Base-by-base conservation (phyloP, 2,113 vertebrate species). In the Phalacrocorax brasilianus region DNA sequence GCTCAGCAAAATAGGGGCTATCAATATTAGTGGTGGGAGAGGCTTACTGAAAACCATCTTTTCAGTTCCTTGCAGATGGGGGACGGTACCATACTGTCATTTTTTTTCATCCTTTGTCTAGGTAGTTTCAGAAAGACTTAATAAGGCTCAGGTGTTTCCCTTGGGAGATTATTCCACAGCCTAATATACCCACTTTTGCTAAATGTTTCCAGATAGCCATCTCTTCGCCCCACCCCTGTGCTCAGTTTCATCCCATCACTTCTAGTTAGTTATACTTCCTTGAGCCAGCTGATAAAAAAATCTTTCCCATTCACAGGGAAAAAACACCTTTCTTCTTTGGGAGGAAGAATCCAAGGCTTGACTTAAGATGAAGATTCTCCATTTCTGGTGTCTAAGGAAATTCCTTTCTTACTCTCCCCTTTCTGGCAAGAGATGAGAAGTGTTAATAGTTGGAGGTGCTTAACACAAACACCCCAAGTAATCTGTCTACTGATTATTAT, bases 121-220 rank as follows among this genome's bases (percentile, higher is more conserved):
- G 55, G 42, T 72, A 55, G 74, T 77, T 94, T 88, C 68, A 66
- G 71, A 95, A 94, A 79, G 58, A 62, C 15, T 75, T 66, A 76
- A 30, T 58, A 42, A 6, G 6, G 24, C 78, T 96, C 74, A 76
- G 42, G 56, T 1, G 0, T 55, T 89, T 90, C 95, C 81, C 74
- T 50, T 19, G 45, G 42, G 78, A 96, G 47, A 21, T 76, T 74
- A 91, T 95, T 88, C 82, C 50, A 74, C 55, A 74, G 67, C n/a
- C 24, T 93, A 88, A 89, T 89, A 92, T 79, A 94, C 28, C 38
- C n/a, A 74, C 45, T 93, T 96, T 80, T 86, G 79, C 52, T 96
- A 96, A 97, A 59, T 74, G 92, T 84, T 97, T 95, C 92, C 95
- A 97, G 93, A 93, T 85, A 91, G 16, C 26, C 59, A 59, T 35